These are phyloP conservation scores for Speoplatyrhinus poulsoni DNA, from an alignment of 2,113 vertebrate species.

Conservation along the genomic window DNA sequence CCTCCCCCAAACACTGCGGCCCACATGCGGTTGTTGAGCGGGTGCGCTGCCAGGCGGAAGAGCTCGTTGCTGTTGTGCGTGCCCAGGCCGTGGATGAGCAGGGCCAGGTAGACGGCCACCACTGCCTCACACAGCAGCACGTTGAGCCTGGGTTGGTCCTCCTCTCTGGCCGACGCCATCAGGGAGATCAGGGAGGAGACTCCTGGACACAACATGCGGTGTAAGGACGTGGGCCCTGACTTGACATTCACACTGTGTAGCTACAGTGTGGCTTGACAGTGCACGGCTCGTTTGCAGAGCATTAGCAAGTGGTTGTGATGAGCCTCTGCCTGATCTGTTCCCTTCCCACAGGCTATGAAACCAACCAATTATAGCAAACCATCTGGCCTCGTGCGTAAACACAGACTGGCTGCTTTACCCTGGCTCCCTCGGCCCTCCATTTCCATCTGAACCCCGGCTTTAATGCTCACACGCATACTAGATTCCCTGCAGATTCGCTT, in stretches of 20 bases:
- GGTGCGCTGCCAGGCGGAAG: slow-evolving; percentile 94
- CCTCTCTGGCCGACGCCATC: slow-evolving; percentile 87
- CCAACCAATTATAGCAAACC: slow-evolving; percentile 65
- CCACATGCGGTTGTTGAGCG: slow-evolving; percentile 95
- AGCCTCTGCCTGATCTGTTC: slow-evolving; percentile 48
- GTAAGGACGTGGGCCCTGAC: background rate
- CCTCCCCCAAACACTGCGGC: slow-evolving; percentile 96
- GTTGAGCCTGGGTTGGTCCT: slow-evolving; percentile 90
- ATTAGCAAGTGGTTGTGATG: slow-evolving; percentile 43
- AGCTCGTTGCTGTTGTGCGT: slow-evolving; percentile 91
- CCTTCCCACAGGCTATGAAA: slow-evolving; percentile 62
- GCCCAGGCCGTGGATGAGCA: slow-evolving; percentile 92
- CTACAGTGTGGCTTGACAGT: slow-evolving; percentile 1
- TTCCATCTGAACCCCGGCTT: slow-evolving; percentile 26
- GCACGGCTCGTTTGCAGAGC: slow-evolving; percentile 36
- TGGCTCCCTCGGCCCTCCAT: slow-evolving; percentile 32
- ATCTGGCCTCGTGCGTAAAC: slow-evolving; percentile 68
- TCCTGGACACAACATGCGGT: slow-evolving; percentile 71
- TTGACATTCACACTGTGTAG: no score
- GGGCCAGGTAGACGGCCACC: slow-evolving; percentile 91
- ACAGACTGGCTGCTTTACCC: slow-evolving; percentile 51
- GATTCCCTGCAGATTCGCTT: background rate
- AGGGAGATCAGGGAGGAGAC: slow-evolving; percentile 94
- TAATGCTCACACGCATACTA: slow-evolving; percentile 21
- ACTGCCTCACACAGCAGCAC: slow-evolving; percentile 93